Percentiles rank a stretch among this genome's conserved stretches.
These are phyloP conservation scores for Sclerurus mexicanus DNA, from an alignment of 2,113 vertebrate genomes.

Conservation along the genomic window DNA sequence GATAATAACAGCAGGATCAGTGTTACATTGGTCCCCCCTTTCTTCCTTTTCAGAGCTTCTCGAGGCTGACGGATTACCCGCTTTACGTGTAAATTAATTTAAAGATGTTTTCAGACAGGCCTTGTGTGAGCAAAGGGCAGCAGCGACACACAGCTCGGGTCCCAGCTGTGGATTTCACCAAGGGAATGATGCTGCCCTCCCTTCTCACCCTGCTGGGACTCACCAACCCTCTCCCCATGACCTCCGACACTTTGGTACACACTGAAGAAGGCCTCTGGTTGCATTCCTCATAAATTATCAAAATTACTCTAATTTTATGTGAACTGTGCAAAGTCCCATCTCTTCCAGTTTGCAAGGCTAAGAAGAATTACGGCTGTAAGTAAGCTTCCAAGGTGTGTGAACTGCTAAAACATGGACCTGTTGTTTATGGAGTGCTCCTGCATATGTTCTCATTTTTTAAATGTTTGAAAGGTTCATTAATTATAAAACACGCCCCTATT, in stretches of 20 bases:
- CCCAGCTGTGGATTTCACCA: rapidly evolving
- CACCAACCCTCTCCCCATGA: rapidly evolving
- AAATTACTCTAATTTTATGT: no score
- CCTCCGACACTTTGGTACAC: rapidly evolving
- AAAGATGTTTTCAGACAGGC: rapidly evolving
- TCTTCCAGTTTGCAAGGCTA: background rate
- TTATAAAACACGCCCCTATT: background rate
- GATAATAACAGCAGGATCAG: background rate
- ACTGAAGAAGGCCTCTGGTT: background rate
- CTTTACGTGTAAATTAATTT: background rate
- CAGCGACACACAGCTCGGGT: rapidly evolving
- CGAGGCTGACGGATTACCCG: rapidly evolving
- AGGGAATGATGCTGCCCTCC: rapidly evolving
- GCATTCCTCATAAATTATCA: rapidly evolving
- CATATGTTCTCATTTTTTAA: background rate
- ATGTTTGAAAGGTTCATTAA: background rate
- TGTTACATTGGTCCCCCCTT: rapidly evolving
- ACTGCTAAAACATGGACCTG: rapidly evolving
- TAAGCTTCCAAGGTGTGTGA: background rate
- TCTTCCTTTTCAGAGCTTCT: no score
- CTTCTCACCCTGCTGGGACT: rapidly evolving
- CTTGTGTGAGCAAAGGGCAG: background rate
- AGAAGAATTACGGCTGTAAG: background rate
- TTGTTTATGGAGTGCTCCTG: background rate
- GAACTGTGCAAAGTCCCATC: background rate